phyloP scores from a whole-genome alignment of 53 echinoderm and acorn worm species.

The Holothuria leucospilota region DNA sequence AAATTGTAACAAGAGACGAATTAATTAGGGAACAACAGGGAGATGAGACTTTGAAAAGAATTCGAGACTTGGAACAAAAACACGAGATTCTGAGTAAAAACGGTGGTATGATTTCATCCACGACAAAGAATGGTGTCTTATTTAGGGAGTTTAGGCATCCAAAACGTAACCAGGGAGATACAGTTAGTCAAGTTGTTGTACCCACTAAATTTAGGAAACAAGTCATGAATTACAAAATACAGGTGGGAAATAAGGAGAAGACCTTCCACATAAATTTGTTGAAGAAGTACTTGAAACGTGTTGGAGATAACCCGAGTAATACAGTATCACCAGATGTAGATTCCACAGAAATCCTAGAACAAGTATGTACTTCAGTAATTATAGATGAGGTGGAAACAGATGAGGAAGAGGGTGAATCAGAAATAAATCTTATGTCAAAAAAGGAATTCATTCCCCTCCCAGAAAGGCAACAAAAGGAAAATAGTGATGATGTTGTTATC shows the following conservation, averaged over 20 bases:
- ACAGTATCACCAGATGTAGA: neutral
- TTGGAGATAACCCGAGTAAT: neutral
- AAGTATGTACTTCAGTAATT: neutral
- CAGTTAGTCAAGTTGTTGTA: conserved; percentile 21
- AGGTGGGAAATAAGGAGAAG: neutral
- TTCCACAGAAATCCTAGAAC: no score
- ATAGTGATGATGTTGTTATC: conserved; percentile 19
- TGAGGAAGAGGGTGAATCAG: neutral
- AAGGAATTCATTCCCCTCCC: conserved; percentile 26
- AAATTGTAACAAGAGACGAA: conserved; percentile 27
- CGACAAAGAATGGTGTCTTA: no score
- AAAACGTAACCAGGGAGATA: neutral
- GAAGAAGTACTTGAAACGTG: neutral
- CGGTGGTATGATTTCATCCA: neutral
- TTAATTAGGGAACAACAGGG: conserved; percentile 13
- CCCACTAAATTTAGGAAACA: conserved; percentile 33
- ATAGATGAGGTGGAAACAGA: conserved; percentile 10
- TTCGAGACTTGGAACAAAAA: neutral
- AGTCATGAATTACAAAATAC: conserved; percentile 24
- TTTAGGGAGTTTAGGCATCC: no score
- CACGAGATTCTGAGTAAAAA: conserved; percentile 11
- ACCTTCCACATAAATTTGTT: conserved; percentile 25
- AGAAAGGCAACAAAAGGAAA: conserved; percentile 27
- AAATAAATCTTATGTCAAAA: neutral
- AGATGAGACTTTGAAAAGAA: conserved; percentile 6